Percentiles rank a stretch among this genome's conserved stretches.
Conservation (phyloP, 2,888 invertebrate genomes). For the Patella caerulea region DNA sequence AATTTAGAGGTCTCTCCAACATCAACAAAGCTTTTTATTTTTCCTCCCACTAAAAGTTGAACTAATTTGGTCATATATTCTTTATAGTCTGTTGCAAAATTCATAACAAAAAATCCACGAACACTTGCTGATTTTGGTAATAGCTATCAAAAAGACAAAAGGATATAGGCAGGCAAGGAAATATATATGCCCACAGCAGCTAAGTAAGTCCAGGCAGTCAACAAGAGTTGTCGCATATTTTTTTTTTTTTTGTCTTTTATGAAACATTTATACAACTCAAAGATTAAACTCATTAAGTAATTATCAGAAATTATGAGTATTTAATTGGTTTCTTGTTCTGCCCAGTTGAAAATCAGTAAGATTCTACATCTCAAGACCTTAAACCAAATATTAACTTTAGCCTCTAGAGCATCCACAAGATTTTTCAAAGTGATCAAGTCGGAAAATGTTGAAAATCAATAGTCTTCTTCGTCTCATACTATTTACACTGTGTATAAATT, state of each 20-base stretch:
- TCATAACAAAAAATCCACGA: constrained; percentile 63
- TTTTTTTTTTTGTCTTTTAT: neutral
- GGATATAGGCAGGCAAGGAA: too few species aligned
- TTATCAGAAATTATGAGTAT: too few species aligned
- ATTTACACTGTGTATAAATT: too few species aligned
- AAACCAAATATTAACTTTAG: neutral
- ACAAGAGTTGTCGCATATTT: too few species aligned
- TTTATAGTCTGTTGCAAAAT: constrained; percentile 46
- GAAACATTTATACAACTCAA: neutral
- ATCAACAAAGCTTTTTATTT: constrained; percentile 58
- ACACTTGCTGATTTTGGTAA: constrained; percentile 62
- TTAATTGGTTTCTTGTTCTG: too few species aligned
- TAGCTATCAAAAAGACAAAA: constrained; percentile 45
- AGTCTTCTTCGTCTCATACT: too few species aligned
- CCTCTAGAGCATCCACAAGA: too few species aligned
- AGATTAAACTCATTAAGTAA: neutral
- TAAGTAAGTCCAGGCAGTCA: too few species aligned
- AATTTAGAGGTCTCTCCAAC: constrained; percentile 45
- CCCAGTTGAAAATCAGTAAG: too few species aligned
- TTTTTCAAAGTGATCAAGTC: too few species aligned
- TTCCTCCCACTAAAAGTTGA: constrained; percentile 42
- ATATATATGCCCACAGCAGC: too few species aligned
- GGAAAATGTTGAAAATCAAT: too few species aligned
- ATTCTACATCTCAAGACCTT: neutral
- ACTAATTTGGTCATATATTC: constrained; percentile 53